A percentile compares a stretch with the other conserved stretches of the same genome.
These are phyloP conservation scores for Nematolebias whitei DNA, from an alignment of 2,113 vertebrate genomes.

Conservation along the genomic window DNA sequence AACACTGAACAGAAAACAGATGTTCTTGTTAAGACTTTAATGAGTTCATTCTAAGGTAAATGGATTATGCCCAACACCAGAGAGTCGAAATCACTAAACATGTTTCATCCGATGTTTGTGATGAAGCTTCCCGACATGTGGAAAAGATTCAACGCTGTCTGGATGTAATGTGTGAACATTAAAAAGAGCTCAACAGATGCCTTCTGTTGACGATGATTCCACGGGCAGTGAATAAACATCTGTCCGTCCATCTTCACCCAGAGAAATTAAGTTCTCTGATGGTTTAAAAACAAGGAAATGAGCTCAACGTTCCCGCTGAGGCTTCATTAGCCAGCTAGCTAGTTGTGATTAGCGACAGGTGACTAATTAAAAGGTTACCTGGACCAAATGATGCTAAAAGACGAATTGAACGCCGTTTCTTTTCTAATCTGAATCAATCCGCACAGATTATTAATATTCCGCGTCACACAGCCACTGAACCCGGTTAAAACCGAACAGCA, in stretches of 20 bases:
- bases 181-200: background rate
- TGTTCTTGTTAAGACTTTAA: too few species aligned
- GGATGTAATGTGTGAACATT: background rate
- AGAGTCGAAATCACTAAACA: too few species aligned
- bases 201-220: too few species aligned
- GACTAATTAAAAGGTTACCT: slow-evolving; percentile 2
- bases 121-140: slow-evolving; percentile 5
- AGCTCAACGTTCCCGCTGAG: background rate
- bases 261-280: too few species aligned
- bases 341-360: background rate
- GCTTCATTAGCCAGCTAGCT: background rate
- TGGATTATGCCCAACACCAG: too few species aligned
- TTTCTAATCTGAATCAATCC: too few species aligned
- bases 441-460: too few species aligned
- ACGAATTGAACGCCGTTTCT: background rate
- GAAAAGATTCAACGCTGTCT: background rate
- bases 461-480: slow-evolving; percentile 7
- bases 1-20: too few species aligned
- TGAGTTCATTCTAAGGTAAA: too few species aligned
- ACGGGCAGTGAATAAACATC: background rate
- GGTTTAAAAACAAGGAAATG: too few species aligned
- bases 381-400: background rate
- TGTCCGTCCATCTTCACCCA: background rate
- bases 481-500: background rate
- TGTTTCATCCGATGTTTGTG: too few species aligned